These are phyloP conservation scores for Drosophila lacicola DNA, from an alignment of 2,888 invertebrate genomes.

Conservation along the genomic window DNA sequence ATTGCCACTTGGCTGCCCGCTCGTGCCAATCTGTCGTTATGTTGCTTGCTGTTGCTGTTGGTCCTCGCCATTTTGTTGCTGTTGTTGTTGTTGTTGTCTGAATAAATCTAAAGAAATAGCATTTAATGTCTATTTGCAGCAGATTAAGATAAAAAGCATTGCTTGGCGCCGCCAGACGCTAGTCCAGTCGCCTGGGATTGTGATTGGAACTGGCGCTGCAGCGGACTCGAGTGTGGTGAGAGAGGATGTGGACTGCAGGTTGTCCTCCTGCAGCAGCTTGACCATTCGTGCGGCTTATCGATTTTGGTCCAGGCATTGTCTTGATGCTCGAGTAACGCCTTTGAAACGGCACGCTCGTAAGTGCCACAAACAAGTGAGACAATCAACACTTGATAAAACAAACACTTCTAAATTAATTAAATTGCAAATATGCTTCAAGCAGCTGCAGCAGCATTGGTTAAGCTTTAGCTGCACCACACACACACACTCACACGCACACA, in stretches of 20 bases:
- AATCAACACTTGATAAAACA: constrained; percentile 81
- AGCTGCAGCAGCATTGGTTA: constrained; percentile 47
- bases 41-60: constrained; percentile 46
- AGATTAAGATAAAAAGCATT: constrained; percentile 80
- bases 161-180: constrained; percentile 47
- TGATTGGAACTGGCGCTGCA: constrained; percentile 21
- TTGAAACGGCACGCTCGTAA: constrained; percentile 67
- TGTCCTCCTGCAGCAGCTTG: constrained; percentile 30
- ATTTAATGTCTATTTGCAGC: constrained; percentile 82
- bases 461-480: constrained; percentile 34
- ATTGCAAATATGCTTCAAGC: constrained; percentile 78
- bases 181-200: constrained; percentile 31
- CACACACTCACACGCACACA: constrained; percentile 14
- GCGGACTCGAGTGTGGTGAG: background rate
- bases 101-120: constrained; percentile 82
- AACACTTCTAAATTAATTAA: constrained; percentile 82
- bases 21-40: constrained; percentile 76
- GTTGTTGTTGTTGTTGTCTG: constrained; percentile 52
- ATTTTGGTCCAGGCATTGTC: constrained; percentile 66
- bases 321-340: constrained; percentile 44
- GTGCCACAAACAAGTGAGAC: constrained; percentile 79
- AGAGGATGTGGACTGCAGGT: constrained; percentile 12
- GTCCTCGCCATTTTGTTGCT: constrained; percentile 24
- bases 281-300: constrained; percentile 73
- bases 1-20: constrained; percentile 79